Percentiles rank a stretch among this genome's conserved stretches.
Conservation (phyloP, 2,888 invertebrate genomes). For the Noctuana brunneofusca region DNA sequence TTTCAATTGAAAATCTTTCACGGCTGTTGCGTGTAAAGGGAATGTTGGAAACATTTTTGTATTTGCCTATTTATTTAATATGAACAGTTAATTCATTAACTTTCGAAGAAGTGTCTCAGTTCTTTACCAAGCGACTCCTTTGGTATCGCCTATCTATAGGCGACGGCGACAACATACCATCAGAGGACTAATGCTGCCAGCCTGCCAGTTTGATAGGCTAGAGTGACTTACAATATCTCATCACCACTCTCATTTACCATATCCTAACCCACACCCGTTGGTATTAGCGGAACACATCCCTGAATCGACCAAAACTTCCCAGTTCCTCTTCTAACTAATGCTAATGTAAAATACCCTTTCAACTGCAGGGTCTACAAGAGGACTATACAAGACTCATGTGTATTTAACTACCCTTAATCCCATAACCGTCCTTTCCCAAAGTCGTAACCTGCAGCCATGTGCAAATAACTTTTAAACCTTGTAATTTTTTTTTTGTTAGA, state of each 20-base stretch:
- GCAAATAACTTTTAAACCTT: conserved; percentile 49
- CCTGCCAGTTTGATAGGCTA: too few species aligned
- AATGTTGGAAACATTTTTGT: conserved; percentile 13
- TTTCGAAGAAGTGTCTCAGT: not conserved
- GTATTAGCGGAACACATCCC: too few species aligned
- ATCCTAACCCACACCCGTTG: too few species aligned
- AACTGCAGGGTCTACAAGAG: conserved; percentile 1
- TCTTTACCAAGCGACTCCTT: too few species aligned
- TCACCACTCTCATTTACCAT: too few species aligned
- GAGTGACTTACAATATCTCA: too few species aligned
- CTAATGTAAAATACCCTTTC: not conserved
- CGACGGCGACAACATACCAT: too few species aligned
- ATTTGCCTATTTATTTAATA: not conserved
- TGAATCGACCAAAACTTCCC: not conserved
- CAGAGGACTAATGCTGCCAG: too few species aligned
- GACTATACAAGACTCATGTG: conserved; percentile 5
- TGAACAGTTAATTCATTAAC: not conserved
- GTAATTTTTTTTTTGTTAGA: conserved; percentile 35
- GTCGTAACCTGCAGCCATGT: conserved; percentile 56
- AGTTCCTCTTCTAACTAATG: not conserved
- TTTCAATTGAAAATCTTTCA: conserved; percentile 41
- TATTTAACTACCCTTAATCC: conserved; percentile 19
- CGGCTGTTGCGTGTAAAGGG: conserved; percentile 3
- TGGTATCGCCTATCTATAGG: too few species aligned
- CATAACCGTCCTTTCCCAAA: conserved; percentile 38